These are phyloP conservation scores for Euglossa dilemma DNA, from an alignment of 1,140 invertebrate species.

Conservation along the genomic window DNA sequence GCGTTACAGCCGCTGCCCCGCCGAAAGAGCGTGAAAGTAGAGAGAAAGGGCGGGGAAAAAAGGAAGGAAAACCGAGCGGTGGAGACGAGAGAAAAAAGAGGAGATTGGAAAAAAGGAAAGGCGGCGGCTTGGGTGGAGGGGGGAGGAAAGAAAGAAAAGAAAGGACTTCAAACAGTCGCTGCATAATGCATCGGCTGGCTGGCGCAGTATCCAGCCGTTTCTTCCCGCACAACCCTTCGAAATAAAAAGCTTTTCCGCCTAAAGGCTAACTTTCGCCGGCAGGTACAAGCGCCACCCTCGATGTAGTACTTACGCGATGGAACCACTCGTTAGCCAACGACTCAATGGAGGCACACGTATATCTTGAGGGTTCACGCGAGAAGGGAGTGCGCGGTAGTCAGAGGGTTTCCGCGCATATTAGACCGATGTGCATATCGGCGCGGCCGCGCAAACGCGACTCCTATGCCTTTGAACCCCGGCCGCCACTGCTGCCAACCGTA, in stretches of 20 bases:
- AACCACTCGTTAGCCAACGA: slow-evolving; percentile 48
- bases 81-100: background rate
- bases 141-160: slow-evolving; percentile 55
- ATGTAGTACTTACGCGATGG: slow-evolving; percentile 46
- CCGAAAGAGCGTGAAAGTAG: slow-evolving; percentile 53
- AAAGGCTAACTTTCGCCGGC: slow-evolving; percentile 65
- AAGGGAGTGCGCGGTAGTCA: background rate
- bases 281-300: slow-evolving; percentile 36
- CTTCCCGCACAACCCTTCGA: slow-evolving; percentile 56
- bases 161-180: slow-evolving; percentile 72
- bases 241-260: slow-evolving; percentile 68
- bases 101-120: background rate
- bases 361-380: slow-evolving; percentile 42
- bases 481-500: slow-evolving; percentile 23
- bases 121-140: background rate
- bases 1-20: slow-evolving; percentile 59
- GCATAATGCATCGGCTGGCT: slow-evolving; percentile 70
- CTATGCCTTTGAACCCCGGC: background rate
- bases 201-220: slow-evolving; percentile 47
- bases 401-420: background rate
- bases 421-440: slow-evolving; percentile 12
- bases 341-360: slow-evolving; percentile 19
- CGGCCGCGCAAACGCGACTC: slow-evolving; percentile 26
- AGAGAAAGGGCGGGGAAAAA: slow-evolving; percentile 38
- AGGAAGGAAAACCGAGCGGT: background rate